A percentile compares a stretch with the other conserved stretches of the same genome.
Evolutionary conservation across 2,797 vertebrate genomes (phyloP).

Genomic region (Pangasius djambal): DNA sequence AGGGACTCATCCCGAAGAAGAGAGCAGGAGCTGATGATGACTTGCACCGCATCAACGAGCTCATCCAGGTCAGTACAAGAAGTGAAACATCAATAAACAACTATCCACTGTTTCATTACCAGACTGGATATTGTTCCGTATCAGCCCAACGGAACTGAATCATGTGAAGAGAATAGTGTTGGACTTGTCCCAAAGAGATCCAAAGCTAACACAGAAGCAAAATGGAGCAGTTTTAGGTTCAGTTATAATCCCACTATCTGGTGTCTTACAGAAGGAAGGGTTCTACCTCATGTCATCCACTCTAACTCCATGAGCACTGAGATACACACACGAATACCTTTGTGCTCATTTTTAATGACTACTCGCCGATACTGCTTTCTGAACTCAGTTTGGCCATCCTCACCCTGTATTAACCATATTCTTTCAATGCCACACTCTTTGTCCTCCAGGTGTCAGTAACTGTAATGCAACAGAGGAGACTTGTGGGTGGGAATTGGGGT

Average conservation of each 20-base stretch:
- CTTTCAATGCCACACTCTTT: background rate
- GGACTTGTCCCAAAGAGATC: background rate
- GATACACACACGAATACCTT: background rate
- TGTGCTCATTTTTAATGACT: background rate
- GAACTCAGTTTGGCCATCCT: background rate
- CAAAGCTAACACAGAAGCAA: background rate
- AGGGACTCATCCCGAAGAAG: constrained; percentile 97
- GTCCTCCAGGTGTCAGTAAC: background rate
- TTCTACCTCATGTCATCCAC: background rate
- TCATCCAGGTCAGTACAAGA: constrained; percentile 86
- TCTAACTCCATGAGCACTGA: background rate
- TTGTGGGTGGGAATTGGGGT: background rate
- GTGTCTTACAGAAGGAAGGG: background rate
- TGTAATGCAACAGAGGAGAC: background rate
- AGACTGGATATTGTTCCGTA: background rate
- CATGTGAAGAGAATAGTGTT: no score
- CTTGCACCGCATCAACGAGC: constrained; percentile 94
- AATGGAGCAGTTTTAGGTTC: background rate
- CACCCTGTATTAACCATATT: background rate
- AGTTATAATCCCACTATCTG: background rate
- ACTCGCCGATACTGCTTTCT: background rate
- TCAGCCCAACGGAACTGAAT: background rate
- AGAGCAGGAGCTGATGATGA: constrained; percentile 92
- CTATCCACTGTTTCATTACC: background rate
- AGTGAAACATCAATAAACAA: background rate